phyloP scores from a whole-genome alignment of 2,113 vertebrate species.

The Stomatorhinus ivindoensis region DNA sequence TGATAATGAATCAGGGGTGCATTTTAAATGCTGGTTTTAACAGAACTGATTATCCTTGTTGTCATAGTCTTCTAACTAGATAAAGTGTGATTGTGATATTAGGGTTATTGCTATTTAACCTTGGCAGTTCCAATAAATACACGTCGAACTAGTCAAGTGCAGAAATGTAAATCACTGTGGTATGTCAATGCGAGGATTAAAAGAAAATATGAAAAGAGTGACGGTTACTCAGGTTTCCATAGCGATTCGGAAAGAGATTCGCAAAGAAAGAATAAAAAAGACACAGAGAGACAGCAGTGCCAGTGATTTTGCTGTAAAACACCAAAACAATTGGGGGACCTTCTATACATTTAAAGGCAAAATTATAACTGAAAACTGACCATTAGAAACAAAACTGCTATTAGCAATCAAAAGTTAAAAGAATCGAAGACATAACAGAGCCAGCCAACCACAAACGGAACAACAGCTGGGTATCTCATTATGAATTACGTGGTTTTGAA shows the following conservation, averaged over 20 bases:
- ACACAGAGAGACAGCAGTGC: background rate
- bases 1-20: background rate
- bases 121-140: background rate
- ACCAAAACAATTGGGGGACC: background rate
- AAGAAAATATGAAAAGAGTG: background rate
- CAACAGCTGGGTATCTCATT: background rate
- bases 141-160: background rate
- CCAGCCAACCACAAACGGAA: background rate
- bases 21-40: background rate
- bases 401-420: background rate
- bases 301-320: background rate
- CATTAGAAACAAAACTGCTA: background rate
- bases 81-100: background rate
- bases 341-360: slow-evolving; percentile 13
- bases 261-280: background rate
- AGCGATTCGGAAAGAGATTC: background rate
- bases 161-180: background rate
- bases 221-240: background rate
- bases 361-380: slow-evolving; percentile 1
- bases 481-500: slow-evolving; percentile 21
- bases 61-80: background rate
- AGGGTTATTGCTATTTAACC: background rate
- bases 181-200: background rate
- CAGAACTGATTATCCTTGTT: background rate
- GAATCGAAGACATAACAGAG: background rate